Base-by-base conservation (phyloP, 1,140 invertebrate species). In the Limonius californicus region DNA sequence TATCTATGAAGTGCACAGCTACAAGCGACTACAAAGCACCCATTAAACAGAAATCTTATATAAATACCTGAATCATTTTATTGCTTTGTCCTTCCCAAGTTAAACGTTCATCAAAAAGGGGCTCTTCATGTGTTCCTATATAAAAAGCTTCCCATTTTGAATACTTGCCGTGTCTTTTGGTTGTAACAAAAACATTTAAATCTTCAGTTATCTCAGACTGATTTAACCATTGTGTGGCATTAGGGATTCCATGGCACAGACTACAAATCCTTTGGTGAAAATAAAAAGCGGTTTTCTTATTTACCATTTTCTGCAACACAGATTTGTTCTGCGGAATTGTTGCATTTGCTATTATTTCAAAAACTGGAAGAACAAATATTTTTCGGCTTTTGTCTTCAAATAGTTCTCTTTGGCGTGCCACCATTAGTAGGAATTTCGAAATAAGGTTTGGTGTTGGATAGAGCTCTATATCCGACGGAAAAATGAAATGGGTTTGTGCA, bases 1-100 rank as follows among this genome's bases (percentile, higher is more conserved):
- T n/a, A n/a, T n/a, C n/a, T n/a, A n/a, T n/a, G n/a, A n/a, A n/a
- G n/a, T n/a, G n/a, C n/a, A n/a, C n/a, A n/a, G n/a, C n/a, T n/a
- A n/a, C n/a, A n/a, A n/a, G n/a, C n/a, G n/a, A n/a, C n/a, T n/a
- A n/a, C n/a, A n/a, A n/a, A n/a, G n/a, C n/a, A n/a, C n/a, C n/a
- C n/a, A n/a, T n/a, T n/a, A n/a, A n/a, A n/a, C n/a, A n/a, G n/a
- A n/a, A n/a, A n/a, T n/a, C n/a, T n/a, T n/a, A n/a, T n/a, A n/a
- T n/a, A n/a, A n/a, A n/a, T 71, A 83, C 83, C 75, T 84, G 82
- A 43, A 80, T 80, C 83, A 85, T 85, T 76, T 85, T 86, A 69
- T 86, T 84, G 45, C 77, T 77, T 62, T 80, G 78, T 2, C 83
- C 84, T 70, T 86, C 84, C 83, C 84, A 85, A 15, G 75, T 79